Conservation (phyloP, 2,797 vertebrate species). For the Hephaestus fuliginosus region DNA sequence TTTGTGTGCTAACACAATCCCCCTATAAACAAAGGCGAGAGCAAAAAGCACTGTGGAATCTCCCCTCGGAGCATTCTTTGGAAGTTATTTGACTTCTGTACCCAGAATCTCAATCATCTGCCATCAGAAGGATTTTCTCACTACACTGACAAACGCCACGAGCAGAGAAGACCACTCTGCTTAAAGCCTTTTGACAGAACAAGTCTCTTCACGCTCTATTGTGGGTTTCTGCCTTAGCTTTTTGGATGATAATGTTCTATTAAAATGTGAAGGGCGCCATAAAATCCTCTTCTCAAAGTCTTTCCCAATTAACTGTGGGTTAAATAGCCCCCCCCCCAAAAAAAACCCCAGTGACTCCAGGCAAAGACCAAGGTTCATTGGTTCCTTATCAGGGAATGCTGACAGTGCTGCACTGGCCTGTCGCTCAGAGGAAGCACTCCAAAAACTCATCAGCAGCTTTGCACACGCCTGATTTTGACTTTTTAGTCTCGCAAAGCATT, state of each 20-base stretch:
- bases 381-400: constrained; percentile 58
- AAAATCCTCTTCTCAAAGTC: constrained; percentile 23
- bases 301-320: not conserved
- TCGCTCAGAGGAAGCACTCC: constrained; percentile 25
- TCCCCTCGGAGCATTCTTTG: not conserved
- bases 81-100: constrained; percentile 29
- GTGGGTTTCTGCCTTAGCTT: constrained; percentile 28
- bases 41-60: constrained; percentile 9
- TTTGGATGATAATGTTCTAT: constrained; percentile 34
- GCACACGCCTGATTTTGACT: constrained; percentile 26
- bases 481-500: constrained; percentile 10
- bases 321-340: not conserved
- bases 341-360: constrained; percentile 8
- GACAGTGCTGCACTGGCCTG: constrained; percentile 39
- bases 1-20: constrained; percentile 34
- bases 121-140: not conserved
- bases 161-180: not conserved
- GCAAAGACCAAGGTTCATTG: constrained; percentile 46
- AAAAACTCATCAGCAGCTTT: constrained; percentile 45
- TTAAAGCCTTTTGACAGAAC: constrained; percentile 24
- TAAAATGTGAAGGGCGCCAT: constrained; percentile 22
- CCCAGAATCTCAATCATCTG: not conserved
- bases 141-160: constrained; percentile 7
- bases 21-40: constrained; percentile 22
- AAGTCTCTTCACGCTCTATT: constrained; percentile 33